Conservation (phyloP, 2,888 invertebrate genomes). For the Sipha maydis region DNA sequence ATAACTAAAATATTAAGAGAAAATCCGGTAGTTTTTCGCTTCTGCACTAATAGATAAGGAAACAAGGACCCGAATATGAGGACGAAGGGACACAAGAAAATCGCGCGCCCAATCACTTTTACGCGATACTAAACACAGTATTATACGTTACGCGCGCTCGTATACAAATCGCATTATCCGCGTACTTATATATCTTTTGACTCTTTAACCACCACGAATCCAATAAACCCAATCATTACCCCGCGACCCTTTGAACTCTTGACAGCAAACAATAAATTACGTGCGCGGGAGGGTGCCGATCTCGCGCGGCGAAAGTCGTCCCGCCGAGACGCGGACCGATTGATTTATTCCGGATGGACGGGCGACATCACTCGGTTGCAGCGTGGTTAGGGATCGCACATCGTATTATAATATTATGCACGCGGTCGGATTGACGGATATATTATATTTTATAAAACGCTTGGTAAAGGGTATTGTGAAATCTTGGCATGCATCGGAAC, state of each 20-base stretch:
- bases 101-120: not conserved
- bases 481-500: no score
- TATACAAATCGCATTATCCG: constrained; percentile 35
- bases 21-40: not conserved
- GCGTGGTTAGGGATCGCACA: not conserved
- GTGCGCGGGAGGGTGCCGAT: not conserved
- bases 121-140: constrained; percentile 36
- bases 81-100: not conserved
- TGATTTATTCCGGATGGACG: constrained; percentile 54
- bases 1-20: not conserved
- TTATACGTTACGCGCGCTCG: not conserved
- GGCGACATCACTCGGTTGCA: constrained; percentile 23
- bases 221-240: constrained; percentile 57
- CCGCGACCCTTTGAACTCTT: constrained; percentile 41
- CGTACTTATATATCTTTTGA: constrained; percentile 30
- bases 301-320: not conserved
- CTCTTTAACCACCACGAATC: constrained; percentile 45
- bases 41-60: not conserved
- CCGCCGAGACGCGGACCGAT: constrained; percentile 9
- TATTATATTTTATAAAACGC: no score
- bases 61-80: not conserved
- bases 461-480: no score
- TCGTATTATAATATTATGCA: not conserved
- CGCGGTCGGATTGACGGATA: not conserved
- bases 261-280: constrained; percentile 51